These are phyloP conservation scores for Odocoileus hemionus DNA, from an alignment of 2,113 vertebrate species.

Conservation along the genomic window DNA sequence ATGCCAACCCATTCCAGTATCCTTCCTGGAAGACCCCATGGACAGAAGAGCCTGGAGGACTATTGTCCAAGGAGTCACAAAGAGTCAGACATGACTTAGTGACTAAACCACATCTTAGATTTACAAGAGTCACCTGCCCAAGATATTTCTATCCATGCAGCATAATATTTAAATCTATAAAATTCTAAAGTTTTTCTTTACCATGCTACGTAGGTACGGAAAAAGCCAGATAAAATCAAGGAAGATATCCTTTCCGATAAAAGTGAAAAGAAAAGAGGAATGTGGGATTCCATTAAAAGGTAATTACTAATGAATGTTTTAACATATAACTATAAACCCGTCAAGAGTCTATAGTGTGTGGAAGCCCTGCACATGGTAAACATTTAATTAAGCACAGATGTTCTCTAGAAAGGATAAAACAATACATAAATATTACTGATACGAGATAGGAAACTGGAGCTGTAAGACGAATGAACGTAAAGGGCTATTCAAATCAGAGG, in stretches of 20 bases:
- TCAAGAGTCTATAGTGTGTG: not conserved
- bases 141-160: not conserved
- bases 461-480: not conserved
- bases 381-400: not conserved
- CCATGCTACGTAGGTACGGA: slow-evolving; percentile 79
- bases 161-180: not conserved
- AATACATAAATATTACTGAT: not conserved
- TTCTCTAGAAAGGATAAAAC: not conserved
- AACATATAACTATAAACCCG: not conserved
- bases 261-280: slow-evolving; percentile 61
- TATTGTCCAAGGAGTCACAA: not conserved
- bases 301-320: slow-evolving; percentile 61
- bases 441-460: not conserved
- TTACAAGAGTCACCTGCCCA: not conserved
- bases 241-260: slow-evolving; percentile 80
- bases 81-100: not conserved
- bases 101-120: not conserved
- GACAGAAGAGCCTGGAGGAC: not conserved
- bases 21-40: not conserved
- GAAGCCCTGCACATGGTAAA: not conserved
- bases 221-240: slow-evolving; percentile 79
- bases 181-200: slow-evolving; percentile 35
- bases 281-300: slow-evolving; percentile 78
- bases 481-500: not conserved
- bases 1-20: too few species aligned